Evolutionary conservation across 1,140 invertebrate genomes (phyloP), one percentile per base, ranked within the genome.

Genomic region (Drosophila miranda): DNA sequence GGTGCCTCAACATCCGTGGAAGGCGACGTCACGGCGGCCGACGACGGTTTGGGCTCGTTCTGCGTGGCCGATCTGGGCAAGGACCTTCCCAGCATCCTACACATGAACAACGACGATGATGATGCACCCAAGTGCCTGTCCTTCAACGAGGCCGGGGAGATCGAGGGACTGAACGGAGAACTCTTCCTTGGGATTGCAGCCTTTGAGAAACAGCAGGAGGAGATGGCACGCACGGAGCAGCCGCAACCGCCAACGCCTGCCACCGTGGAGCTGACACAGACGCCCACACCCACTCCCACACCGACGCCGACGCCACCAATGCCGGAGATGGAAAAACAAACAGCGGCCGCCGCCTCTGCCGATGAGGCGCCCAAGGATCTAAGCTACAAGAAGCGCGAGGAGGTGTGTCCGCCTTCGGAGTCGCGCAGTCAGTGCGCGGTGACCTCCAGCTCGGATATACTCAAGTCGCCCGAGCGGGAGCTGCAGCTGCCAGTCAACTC

Each of bases 311-410:
- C 56, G 13, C 34, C 46, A 26, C 48, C 49, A 21, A 41, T 14
- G n/a, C 62, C 72, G 6, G 52, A 60, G 3, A 69, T 61, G 2
- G 73, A 73, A 1, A 62, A 54, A n/a, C 61, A 69, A 5, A 55
- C 23, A 8, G 6, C 56, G 2, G 19, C 19, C n/a, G 46, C 14
- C 6, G 19, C n/a, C 19, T 46, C 14, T 4, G 53, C 16, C 21
- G 93, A 93, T 28, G 93, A 94, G 61, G 89, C 92, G 63, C 93
- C 93, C 55, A 93, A 92, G 90, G 93, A 94, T 83, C 78, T 93
- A 63, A 93, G 91, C 67, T 92, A 93, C 59, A 92, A 93, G 64
- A 92, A 92, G 73, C 78, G 69, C 6, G 89, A 90, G 55, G 82
- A 91, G 91, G 75, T 89, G 9, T 89, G 89, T 46, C 89, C 89